phyloP scores from a whole-genome alignment of 2,797 vertebrate species.

The Pangasius krempfi region DNA sequence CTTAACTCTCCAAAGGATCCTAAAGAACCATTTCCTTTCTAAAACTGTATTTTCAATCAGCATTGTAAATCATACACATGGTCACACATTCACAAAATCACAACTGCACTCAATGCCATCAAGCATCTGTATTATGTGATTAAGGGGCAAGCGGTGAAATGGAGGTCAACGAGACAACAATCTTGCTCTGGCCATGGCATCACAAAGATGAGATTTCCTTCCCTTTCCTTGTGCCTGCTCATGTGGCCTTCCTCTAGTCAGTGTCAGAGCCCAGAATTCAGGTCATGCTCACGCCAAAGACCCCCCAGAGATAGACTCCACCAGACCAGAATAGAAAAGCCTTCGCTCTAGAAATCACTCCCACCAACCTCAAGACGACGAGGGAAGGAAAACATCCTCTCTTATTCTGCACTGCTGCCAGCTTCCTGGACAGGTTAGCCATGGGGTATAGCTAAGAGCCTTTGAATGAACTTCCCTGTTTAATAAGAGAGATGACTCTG shows the following conservation, averaged over 20 bases:
- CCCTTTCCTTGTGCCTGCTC: slow-evolving; percentile 39
- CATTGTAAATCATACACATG: neutral
- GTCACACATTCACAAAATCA: neutral
- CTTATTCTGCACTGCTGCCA: slow-evolving; percentile 63
- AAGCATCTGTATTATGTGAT: slow-evolving; percentile 4
- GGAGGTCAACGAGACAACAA: slow-evolving; percentile 31
- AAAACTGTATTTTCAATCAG: neutral
- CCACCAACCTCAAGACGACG: slow-evolving; percentile 61
- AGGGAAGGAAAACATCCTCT: slow-evolving; percentile 76
- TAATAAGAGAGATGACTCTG: slow-evolving; percentile 55
- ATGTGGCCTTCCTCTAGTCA: slow-evolving; percentile 50
- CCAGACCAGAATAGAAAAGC: slow-evolving; percentile 65
- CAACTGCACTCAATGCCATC: neutral
- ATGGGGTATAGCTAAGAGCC: slow-evolving; percentile 46
- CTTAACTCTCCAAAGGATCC: neutral
- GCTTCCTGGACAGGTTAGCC: slow-evolving; percentile 68
- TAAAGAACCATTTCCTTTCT: neutral
- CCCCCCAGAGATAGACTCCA: slow-evolving; percentile 59
- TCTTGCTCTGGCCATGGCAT: slow-evolving; percentile 29
- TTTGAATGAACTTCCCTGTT: slow-evolving; percentile 68
- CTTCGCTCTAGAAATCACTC: slow-evolving; percentile 48
- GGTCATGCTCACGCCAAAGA: slow-evolving; percentile 60
- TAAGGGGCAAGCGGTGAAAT: neutral
- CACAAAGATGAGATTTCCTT: slow-evolving; percentile 53
- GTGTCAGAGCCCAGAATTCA: slow-evolving; percentile 60